These are phyloP conservation scores for Pseudomugil gertrudae DNA, from an alignment of 2,797 vertebrate genomes.

Conservation along the genomic window DNA sequence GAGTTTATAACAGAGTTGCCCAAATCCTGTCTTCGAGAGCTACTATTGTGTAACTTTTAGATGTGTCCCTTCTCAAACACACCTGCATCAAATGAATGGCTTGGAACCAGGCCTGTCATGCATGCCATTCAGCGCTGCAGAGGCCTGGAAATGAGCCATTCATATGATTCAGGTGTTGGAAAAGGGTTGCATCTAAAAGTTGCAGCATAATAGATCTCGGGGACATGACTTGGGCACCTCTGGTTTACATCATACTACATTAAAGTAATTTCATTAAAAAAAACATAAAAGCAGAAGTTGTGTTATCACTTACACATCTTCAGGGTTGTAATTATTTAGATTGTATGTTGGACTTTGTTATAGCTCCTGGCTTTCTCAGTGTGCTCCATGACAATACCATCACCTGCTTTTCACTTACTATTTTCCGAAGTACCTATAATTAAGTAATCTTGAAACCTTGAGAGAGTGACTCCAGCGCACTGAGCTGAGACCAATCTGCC, in stretches of 20 bases:
- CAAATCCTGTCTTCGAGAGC: too few relatives aligned
- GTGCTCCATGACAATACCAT: slow-evolving; percentile 27
- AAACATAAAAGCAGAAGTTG: background rate
- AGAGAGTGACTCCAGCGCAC: slow-evolving; percentile 60
- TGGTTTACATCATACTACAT: background rate
- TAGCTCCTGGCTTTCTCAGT: slow-evolving; percentile 40
- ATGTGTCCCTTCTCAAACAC: too few relatives aligned
- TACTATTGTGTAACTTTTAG: too few relatives aligned
- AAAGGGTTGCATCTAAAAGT: too few relatives aligned
- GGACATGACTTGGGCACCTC: too few relatives aligned
- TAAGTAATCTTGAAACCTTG: slow-evolving; percentile 77
- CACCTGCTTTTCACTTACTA: slow-evolving; percentile 20
- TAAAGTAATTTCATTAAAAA: background rate
- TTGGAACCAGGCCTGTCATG: too few relatives aligned
- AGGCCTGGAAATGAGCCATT: too few relatives aligned
- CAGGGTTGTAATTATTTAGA: slow-evolving; percentile 3
- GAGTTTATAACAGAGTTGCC: background rate
- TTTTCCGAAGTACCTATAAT: slow-evolving; percentile 76
- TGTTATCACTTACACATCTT: background rate
- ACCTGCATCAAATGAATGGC: too few relatives aligned
- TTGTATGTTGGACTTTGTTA: slow-evolving; percentile 23
- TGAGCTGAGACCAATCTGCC: slow-evolving; percentile 79
- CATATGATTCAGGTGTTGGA: too few relatives aligned
- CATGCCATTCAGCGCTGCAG: too few relatives aligned
- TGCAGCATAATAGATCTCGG: too few relatives aligned